Evolutionary conservation across 1,140 invertebrate species (phyloP).

Genomic region (Pseudobourletiella spinata): DNA sequence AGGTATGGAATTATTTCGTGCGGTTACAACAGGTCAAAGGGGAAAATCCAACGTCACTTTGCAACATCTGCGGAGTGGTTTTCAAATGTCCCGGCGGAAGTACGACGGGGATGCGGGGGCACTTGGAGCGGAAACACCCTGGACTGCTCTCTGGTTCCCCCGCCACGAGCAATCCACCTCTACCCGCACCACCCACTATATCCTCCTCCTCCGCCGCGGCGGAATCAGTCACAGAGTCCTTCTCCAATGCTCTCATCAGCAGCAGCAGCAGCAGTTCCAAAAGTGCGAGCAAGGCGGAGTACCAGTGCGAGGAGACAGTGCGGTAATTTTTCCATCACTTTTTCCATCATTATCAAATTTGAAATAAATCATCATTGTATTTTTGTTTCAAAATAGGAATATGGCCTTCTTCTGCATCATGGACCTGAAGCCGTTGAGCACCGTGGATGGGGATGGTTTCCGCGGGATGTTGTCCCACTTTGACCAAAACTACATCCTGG

Average conservation of each 20-base stretch:
- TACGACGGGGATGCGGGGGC: conserved; percentile 20
- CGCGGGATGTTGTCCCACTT: not conserved
- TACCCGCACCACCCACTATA: not conserved
- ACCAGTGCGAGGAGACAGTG: not conserved
- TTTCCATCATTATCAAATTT: not conserved
- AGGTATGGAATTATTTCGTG: conserved; percentile 16
- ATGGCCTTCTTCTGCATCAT: not conserved
- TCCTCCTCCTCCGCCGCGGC: not conserved
- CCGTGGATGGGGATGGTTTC: not conserved
- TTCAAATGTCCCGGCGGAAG: conserved; percentile 13
- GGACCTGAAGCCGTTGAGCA: conserved; percentile 4
- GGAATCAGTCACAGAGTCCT: not conserved
- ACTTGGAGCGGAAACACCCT: conserved; percentile 12
- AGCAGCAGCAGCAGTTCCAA: not conserved
- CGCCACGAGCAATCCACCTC: not conserved
- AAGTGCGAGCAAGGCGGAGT: not conserved
- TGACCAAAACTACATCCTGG: not conserved
- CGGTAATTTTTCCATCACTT: not conserved
- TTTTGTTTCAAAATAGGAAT: conserved; percentile 9
- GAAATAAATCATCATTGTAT: not conserved
- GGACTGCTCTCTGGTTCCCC: not conserved
- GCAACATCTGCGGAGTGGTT: conserved; percentile 6
- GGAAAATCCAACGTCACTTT: conserved; percentile 3
- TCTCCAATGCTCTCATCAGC: not conserved
- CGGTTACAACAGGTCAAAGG: not conserved